phyloP scores from a whole-genome alignment of 1,140 invertebrate genomes.

The Aphelenchoides besseyi region DNA sequence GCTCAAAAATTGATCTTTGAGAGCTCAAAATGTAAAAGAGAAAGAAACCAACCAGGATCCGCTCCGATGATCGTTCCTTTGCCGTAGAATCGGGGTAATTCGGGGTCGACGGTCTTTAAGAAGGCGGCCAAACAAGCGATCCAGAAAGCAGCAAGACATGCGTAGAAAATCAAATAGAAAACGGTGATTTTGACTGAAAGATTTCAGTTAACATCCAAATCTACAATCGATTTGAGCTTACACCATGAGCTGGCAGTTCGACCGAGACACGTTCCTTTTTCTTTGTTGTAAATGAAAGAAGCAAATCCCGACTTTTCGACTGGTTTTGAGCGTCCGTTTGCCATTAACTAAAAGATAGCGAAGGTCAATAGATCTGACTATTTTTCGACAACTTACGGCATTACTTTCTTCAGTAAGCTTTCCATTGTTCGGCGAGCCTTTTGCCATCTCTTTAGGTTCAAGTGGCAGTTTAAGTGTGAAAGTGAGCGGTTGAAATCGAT shows the following conservation, averaged over 20 bases:
- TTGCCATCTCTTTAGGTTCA: conserved; percentile 28
- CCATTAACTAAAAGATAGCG: conserved; percentile 46
- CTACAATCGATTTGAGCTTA: conserved; percentile 34
- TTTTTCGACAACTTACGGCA: conserved; percentile 21
- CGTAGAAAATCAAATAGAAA: conserved; percentile 62
- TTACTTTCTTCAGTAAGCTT: conserved; percentile 41
- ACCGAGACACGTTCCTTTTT: conserved; percentile 56
- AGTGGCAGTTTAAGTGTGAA: too few species aligned
- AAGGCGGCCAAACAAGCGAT: conserved; percentile 57
- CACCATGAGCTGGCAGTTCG: conserved; percentile 61
- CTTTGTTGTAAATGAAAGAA: conserved; percentile 48
- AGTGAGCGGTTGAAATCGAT: too few species aligned
- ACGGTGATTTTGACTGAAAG: conserved; percentile 57
- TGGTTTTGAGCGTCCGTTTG: conserved; percentile 48
- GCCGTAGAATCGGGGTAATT: conserved; percentile 59
- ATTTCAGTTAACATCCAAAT: too few species aligned
- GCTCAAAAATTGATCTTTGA: conserved; percentile 14
- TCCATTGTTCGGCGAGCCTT: conserved; percentile 39
- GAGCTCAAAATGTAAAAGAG: conserved; percentile 12
- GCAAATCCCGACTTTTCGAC: conserved; percentile 34
- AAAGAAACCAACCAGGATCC: conserved; percentile 53
- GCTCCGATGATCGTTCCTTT: conserved; percentile 62
- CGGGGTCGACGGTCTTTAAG: conserved; percentile 54
- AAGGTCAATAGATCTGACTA: too few species aligned
- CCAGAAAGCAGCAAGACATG: conserved; percentile 56